A percentile compares a stretch with the other conserved stretches of the same genome.
Conservation (phyloP, 2,797 vertebrate species). For the Falco concolor region DNA sequence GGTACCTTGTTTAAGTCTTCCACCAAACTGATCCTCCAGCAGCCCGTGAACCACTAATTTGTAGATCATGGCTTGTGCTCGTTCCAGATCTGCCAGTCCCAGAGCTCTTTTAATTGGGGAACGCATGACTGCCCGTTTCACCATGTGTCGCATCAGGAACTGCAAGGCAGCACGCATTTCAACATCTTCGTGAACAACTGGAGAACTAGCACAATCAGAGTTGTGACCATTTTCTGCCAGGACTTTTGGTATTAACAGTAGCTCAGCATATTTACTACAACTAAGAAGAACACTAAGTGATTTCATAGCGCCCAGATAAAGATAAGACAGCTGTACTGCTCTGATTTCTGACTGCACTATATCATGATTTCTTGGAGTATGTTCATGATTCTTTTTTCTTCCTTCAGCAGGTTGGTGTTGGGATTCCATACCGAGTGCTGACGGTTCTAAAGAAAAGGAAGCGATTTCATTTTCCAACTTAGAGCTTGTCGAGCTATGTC, state of each 20-base stretch:
- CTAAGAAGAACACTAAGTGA: slow-evolving; percentile 91
- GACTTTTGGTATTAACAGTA: slow-evolving; percentile 95
- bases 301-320: slow-evolving; percentile 97
- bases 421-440: slow-evolving; percentile 66
- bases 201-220: slow-evolving; percentile 85
- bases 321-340: slow-evolving; percentile 92
- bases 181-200: slow-evolving; percentile 88
- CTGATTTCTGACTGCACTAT: slow-evolving; percentile 88
- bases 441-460: slow-evolving; percentile 76
- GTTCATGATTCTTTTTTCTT: slow-evolving; percentile 86
- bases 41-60: slow-evolving; percentile 91
- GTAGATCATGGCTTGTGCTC: slow-evolving; percentile 97
- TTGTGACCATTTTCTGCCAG: slow-evolving; percentile 88
- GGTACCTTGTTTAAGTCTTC: slow-evolving; percentile 83
- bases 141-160: slow-evolving; percentile 98
- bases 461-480: slow-evolving; percentile 85
- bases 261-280: slow-evolving; percentile 96
- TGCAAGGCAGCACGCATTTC: slow-evolving; percentile 93
- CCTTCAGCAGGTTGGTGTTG: slow-evolving; percentile 77
- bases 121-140: slow-evolving; percentile 94
- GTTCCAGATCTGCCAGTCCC: slow-evolving; percentile 89
- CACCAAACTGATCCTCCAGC: slow-evolving; percentile 86
- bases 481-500: slow-evolving; percentile 73
- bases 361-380: slow-evolving; percentile 81
- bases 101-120: slow-evolving; percentile 92